These are phyloP conservation scores for Oreonectes daqikongensis DNA, from an alignment of 2,797 vertebrate species.

Conservation along the genomic window DNA sequence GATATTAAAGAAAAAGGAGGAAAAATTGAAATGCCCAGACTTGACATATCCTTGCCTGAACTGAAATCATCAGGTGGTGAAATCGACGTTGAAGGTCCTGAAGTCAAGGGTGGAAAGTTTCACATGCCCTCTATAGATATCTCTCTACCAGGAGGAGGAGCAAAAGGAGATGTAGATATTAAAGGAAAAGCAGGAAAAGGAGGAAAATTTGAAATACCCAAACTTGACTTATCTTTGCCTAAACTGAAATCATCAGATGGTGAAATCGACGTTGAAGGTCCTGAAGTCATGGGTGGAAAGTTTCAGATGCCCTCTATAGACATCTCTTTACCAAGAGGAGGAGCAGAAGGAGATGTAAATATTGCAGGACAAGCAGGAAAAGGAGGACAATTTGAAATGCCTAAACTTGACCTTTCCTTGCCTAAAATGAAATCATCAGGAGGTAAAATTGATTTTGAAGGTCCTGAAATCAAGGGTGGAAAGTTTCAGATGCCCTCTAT, in stretches of 20 bases:
- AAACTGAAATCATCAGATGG: conserved; percentile 2
- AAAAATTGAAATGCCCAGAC: conserved; percentile 70
- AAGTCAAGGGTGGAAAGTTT: no score
- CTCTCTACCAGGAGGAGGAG: conserved; percentile 14
- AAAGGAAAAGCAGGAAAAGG: conserved; percentile 27
- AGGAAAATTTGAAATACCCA: conserved; percentile 43
- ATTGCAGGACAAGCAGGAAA: conserved; percentile 61
- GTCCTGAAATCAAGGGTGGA: no score
- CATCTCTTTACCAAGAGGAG: not conserved
- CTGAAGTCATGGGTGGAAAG: not conserved
- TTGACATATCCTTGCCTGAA: conserved; percentile 56
- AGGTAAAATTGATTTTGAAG: no score
- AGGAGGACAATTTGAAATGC: conserved; percentile 51
- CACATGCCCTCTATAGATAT: not conserved
- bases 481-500: no score
- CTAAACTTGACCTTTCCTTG: not conserved
- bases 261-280: not conserved
- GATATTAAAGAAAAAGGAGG: conserved; percentile 61
- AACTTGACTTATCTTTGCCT: conserved; percentile 56
- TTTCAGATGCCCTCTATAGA: not conserved
- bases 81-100: no score
- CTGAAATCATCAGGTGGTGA: not conserved
- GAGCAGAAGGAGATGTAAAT: conserved; percentile 2
- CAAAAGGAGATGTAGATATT: conserved; percentile 39
- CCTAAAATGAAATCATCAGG: no score